phyloP scores from a whole-genome alignment of 2,888 invertebrate genomes.

The Sericinus montela region DNA sequence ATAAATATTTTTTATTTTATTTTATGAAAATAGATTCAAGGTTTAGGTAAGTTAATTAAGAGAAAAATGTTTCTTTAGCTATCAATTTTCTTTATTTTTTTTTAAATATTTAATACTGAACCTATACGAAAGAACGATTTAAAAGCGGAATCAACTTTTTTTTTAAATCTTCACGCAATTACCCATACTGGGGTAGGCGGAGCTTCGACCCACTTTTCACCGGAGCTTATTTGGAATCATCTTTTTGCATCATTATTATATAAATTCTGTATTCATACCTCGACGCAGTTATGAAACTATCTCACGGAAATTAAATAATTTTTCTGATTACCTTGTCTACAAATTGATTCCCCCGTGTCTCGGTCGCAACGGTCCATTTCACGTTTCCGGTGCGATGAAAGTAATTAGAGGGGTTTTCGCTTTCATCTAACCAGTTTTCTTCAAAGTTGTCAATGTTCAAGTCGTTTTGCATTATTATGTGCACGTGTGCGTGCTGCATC shows the following conservation, averaged over 20 bases:
- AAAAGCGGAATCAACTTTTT: too few relatives aligned
- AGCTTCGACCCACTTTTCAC: too few relatives aligned
- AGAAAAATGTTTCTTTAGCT: too few relatives aligned
- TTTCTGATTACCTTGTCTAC: neutral
- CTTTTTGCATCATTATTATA: neutral
- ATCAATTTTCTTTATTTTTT: too few relatives aligned
- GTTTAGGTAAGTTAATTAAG: too few relatives aligned
- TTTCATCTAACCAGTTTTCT: slow-evolving; percentile 56
- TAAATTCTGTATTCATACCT: neutral
- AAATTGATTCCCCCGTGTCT: slow-evolving; percentile 17
- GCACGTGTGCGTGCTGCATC: slow-evolving; percentile 3
- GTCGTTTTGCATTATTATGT: slow-evolving; percentile 2
- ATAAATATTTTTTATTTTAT: too few relatives aligned
- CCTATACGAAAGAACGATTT: too few relatives aligned
- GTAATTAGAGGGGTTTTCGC: slow-evolving; percentile 61
- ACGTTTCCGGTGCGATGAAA: slow-evolving; percentile 52
- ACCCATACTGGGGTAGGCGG: too few relatives aligned
- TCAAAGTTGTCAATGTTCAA: slow-evolving; percentile 18
- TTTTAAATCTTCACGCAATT: too few relatives aligned
- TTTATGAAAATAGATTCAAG: too few relatives aligned
- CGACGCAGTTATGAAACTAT: slow-evolving; percentile 13
- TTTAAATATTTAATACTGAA: too few relatives aligned
- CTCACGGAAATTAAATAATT: slow-evolving; percentile 1
- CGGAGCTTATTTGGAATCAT: too few relatives aligned
- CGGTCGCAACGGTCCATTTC: slow-evolving; percentile 19